Conservation (phyloP, 2,888 invertebrate species). For the Dynastes hyllus region DNA sequence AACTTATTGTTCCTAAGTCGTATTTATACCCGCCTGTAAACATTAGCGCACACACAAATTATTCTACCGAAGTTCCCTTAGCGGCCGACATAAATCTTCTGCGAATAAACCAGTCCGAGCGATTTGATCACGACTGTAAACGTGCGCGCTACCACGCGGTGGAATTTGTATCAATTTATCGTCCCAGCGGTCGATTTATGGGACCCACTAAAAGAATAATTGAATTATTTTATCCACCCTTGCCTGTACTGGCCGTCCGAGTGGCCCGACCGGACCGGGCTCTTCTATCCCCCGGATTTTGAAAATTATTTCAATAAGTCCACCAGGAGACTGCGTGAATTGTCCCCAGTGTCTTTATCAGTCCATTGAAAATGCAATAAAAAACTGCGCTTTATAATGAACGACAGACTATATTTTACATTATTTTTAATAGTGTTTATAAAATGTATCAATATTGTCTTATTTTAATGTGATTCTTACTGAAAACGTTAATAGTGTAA, state of each 20-base stretch:
- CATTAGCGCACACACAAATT: too few relatives aligned
- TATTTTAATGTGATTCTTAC: too few relatives aligned
- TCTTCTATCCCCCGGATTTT: constrained; percentile 8
- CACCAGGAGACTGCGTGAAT: constrained; percentile 23
- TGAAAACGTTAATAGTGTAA: too few relatives aligned
- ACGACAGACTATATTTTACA: neutral
- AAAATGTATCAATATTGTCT: too few relatives aligned
- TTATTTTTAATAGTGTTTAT: neutral
- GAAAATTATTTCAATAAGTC: too few relatives aligned
- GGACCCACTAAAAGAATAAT: constrained; percentile 47
- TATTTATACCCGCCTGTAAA: too few relatives aligned
- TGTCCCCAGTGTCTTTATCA: constrained; percentile 41
- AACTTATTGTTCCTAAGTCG: too few relatives aligned
- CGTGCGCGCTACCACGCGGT: constrained; percentile 11
- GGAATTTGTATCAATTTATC: constrained; percentile 56
- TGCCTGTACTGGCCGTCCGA: constrained; percentile 29
- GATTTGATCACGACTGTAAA: constrained; percentile 6
- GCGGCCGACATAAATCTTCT: neutral
- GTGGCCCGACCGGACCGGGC: constrained; percentile 22
- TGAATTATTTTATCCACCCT: constrained; percentile 46
- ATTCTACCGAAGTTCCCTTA: too few relatives aligned
- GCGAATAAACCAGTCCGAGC: neutral
- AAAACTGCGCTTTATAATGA: constrained; percentile 8
- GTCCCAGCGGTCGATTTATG: constrained; percentile 49
- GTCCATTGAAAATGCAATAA: constrained; percentile 16